Evolutionary conservation across 2,797 vertebrate species (phyloP), one percentile per base, ranked within the genome.

Genomic region (Artibeus jamaicensis): DNA sequence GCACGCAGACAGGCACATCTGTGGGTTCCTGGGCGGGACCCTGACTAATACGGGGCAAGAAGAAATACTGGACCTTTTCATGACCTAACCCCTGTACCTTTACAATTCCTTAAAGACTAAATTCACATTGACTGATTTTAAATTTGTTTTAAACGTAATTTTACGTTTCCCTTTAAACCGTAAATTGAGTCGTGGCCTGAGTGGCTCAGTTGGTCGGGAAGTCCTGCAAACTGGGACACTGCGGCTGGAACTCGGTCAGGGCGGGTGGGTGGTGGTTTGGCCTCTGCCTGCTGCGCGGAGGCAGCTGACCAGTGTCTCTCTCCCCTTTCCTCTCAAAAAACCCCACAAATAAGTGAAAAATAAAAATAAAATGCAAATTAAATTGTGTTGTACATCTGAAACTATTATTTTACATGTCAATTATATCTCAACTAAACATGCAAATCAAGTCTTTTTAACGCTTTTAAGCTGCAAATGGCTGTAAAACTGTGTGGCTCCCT

Each of bases 401-500:
- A 77, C 57, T 22, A 48, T 32, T 21, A 15, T 34, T 18, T 67
- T 50, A 76, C 39, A 9, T 67, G 59, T 29, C 29, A 39, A 1
- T 77, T 32, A 62, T 22, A 50, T 21, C n/a, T 50, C 57, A 9
- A 34, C 34, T 18, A 32, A 67, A 77, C 50, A 22, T 21, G 21
- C 26, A 18, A 34, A 37, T 34, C 34, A 16, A 57, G 9, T 73
- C 19, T 48, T 79, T 81, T 55, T 86, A 37, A 46, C 32, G n/a
- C 73, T 39, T 55, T 65, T 37, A 67, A 85, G 57, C 46, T 9
- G 12, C 26, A 57, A 78, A 71, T 39, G 2, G 12, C 18, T 11
- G 5, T 1, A 18, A 44, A 68, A 29, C 24, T 9, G 1, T 0
- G 8, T 32, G 19, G 0, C 6, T 4, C 16, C 37, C 24, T 77